phyloP scores from a whole-genome alignment of 2,888 invertebrate genomes.

The Morpho deidamia region DNA sequence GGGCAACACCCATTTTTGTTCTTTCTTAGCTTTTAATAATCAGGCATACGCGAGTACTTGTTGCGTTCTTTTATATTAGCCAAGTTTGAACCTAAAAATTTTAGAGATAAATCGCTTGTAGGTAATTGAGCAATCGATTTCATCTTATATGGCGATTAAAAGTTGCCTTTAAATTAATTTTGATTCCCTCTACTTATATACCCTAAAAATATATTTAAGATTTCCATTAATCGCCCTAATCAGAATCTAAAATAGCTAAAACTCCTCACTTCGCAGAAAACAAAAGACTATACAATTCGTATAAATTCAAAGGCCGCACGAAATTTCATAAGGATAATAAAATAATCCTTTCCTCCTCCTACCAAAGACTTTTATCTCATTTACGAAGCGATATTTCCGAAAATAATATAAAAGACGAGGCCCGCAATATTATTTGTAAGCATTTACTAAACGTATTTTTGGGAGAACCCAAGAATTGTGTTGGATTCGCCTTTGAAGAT shows the following conservation, averaged over 20 bases:
- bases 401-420: slow-evolving; percentile 37
- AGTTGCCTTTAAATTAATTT: too few relatives aligned
- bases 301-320: slow-evolving; percentile 23
- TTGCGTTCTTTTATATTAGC: too few relatives aligned
- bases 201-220: neutral
- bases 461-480: slow-evolving; percentile 2
- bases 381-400: slow-evolving; percentile 33
- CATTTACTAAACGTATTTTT: slow-evolving; percentile 17
- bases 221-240: slow-evolving; percentile 7
- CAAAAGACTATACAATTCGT: slow-evolving; percentile 23
- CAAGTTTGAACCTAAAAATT: too few relatives aligned
- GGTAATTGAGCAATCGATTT: too few relatives aligned
- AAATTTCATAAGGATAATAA: slow-evolving; percentile 42
- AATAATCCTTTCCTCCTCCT: slow-evolving; percentile 37
- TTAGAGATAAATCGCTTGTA: too few relatives aligned
- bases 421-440: slow-evolving; percentile 25
- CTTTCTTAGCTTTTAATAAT: too few relatives aligned
- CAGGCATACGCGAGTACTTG: too few relatives aligned
- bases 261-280: slow-evolving; percentile 5
- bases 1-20: too few relatives aligned
- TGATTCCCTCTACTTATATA: too few relatives aligned
- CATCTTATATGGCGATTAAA: too few relatives aligned
- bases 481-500: slow-evolving; percentile 20
- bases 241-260: neutral
- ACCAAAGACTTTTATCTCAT: slow-evolving; percentile 34